Conservation (phyloP, 2,113 vertebrate species). For the Emydura subglobosa region DNA sequence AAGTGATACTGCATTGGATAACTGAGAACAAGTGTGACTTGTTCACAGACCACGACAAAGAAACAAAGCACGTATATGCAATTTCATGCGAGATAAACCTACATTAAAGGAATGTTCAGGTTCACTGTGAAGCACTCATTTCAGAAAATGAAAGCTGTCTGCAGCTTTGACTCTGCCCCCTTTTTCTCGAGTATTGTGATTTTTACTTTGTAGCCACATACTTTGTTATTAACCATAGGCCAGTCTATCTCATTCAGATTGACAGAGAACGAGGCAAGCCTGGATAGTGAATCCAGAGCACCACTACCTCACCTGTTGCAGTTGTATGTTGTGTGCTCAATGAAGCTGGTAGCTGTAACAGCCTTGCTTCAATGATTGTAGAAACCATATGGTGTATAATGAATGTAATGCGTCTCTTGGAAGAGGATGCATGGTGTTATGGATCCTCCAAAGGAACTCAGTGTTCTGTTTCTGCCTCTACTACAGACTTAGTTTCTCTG, state of each 20-base stretch:
- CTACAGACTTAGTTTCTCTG: neutral
- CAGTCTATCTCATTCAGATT: neutral
- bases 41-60: neutral
- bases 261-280: neutral
- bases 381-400: neutral
- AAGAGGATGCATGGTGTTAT: neutral
- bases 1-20: neutral
- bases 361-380: neutral
- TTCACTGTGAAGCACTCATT: neutral
- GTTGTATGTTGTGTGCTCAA: neutral
- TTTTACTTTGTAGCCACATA: neutral
- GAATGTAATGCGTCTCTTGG: neutral
- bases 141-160: neutral
- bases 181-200: neutral
- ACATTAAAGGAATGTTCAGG: neutral
- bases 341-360: neutral
- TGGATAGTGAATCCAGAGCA: neutral
- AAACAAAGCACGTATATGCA: neutral
- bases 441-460: neutral
- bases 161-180: neutral
- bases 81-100: neutral
- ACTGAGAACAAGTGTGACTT: neutral
- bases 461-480: neutral
- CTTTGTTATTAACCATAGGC: neutral
- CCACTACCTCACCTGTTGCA: neutral